Base-by-base conservation (phyloP, 1,140 invertebrate species). In the Atta texana region DNA sequence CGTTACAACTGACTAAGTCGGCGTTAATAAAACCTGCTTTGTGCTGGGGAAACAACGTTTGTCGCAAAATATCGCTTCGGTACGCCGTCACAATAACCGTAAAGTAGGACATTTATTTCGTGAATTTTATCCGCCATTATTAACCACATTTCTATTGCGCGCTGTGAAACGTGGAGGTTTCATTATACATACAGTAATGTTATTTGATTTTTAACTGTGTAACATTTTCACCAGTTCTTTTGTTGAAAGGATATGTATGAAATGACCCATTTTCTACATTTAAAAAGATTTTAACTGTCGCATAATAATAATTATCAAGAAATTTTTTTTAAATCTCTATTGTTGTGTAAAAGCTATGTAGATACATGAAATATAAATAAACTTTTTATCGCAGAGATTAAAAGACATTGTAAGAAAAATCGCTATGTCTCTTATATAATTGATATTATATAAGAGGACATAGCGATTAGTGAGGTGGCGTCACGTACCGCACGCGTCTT, bases 11-110 rank as follows among this genome's bases (percentile, higher is more conserved):
- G 34, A 74, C 68, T 74, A 75, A 51, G 69, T 24, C 69, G 39
- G 28, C 69, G 68, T 84, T 84, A 75, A 84, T 84, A 84, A 84
- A 84, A 84, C 24, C 55, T 14, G 6, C 3, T 3, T 49, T 39
- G 24, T 21, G 55, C 49, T 3, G 12, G 7, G 14, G 24, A 82
- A 16, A 39, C 24, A 57, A n/a, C 53, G 21, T 57, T 82, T 16
- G 53, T 72, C 34, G 34, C 21, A 31, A 57, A 57, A 81, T 57
- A 81, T 81, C 14, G 64, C 44, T 49, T 14, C 16, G 64, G 6
- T 34, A 39, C 44, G 10, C 21, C 68, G 24, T 53, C 28, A n/a
- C 34, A 72, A 74, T 74, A 34, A 18, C 21, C 77, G 31, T 68
- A 12, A 74, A 74, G 44, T 72, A 21, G 66, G 7, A 74, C 39